Evolutionary conservation across 2,888 invertebrate genomes (phyloP), one percentile per base, ranked within the genome.

Genomic region (Azorinus chamasolen): DNA sequence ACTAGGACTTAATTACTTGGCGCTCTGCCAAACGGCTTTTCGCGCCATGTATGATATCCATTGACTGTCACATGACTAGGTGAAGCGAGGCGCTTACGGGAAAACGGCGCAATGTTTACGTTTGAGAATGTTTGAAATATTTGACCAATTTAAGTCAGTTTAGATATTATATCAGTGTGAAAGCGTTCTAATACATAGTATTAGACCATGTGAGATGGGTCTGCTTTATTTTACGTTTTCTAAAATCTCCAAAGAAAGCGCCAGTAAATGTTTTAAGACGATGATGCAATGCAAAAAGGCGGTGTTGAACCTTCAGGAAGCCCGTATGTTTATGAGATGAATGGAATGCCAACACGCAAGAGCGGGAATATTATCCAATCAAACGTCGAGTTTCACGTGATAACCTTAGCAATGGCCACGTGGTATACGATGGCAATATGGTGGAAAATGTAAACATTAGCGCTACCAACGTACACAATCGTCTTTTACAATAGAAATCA

Each of bases 341-440:
- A 86, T 86, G 86, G 84, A 86, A 86, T 86, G 83, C 86, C 86
- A 78, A 43, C 79, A 83, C 63, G 77, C 74, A 68, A 55, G 58
- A 65, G 76, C 71, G 81, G 65, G 71, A 69, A 70, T 66, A 70
- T 62, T 54, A 76, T 62, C 85, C 85, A 85, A 85, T 85, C 78
- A 75, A 25, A 75, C 62, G 63, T 69, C 43, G 41, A 51, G 46
- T 55, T 61, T 65, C 73, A 63, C 76, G 73, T 80, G 80, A 77
- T 80, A 61, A 53, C 80, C 76, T 77, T 66, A 72, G 76, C 32
- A 59, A 72, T 71, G 53, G 45, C 55, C 73, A 80, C 72, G 75
- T 76, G 75, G 69, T 68, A 37, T 72, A 12, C 39, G 39, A 45
- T 55, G 61, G 54, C 63, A 73, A 69, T 43, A 73, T 77, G 80